phyloP scores from a whole-genome alignment of 2,888 invertebrate genomes.

The Pristionchus entomophagus region DNA sequence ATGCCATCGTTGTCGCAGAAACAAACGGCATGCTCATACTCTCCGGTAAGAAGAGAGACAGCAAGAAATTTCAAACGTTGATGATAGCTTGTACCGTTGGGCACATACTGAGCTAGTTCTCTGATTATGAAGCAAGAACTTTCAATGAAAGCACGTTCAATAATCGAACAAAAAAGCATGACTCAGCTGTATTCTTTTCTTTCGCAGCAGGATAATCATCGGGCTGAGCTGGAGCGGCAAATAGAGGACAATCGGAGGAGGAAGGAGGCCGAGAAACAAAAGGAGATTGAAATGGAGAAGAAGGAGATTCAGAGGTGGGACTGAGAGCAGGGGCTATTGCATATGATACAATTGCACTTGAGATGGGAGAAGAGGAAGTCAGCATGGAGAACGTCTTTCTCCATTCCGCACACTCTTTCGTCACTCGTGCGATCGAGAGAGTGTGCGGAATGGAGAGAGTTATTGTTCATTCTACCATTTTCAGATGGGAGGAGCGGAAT shows the following conservation, averaged over 20 bases:
- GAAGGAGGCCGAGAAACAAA: conserved; percentile 61
- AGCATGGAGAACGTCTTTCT: too few species aligned
- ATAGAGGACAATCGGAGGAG: conserved; percentile 65
- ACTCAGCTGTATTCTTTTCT: not conserved
- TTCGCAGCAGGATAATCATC: conserved; percentile 56
- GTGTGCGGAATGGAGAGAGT: too few species aligned
- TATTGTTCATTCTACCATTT: not conserved
- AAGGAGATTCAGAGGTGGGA: conserved; percentile 58
- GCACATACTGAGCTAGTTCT: too few species aligned
- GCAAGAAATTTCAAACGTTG: too few species aligned
- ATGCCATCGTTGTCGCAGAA: conserved; percentile 32
- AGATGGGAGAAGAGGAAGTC: conserved; percentile 24
- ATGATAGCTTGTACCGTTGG: too few species aligned
- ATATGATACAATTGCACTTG: conserved; percentile 41
- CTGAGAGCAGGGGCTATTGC: not conserved
- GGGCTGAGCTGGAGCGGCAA: conserved; percentile 60
- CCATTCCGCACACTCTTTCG: too few species aligned
- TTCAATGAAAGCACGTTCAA: not conserved
- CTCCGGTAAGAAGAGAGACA: conserved; percentile 1
- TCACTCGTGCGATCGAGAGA: too few species aligned
- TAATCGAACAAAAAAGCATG: not conserved
- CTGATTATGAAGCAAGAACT: too few species aligned
- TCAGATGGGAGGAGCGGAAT: conserved; percentile 47
- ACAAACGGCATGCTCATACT: not conserved
- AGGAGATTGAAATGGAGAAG: conserved; percentile 63